Evolutionary conservation across 2,113 vertebrate genomes (phyloP), one percentile per base, ranked within the genome.

Genomic region (Pycnonotus jocosus): DNA sequence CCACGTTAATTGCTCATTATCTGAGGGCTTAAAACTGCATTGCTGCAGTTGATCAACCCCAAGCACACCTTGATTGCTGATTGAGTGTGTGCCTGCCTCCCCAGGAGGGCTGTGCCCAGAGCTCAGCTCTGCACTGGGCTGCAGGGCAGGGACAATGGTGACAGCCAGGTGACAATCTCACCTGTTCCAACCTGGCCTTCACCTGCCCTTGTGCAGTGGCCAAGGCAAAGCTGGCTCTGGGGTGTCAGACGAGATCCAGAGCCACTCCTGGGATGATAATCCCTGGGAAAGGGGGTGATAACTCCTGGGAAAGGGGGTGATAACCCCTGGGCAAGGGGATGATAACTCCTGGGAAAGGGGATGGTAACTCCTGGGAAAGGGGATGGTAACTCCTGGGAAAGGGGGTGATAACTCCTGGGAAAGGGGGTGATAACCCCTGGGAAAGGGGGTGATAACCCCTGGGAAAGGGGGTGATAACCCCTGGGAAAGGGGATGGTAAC

Each of bases 1-100:
- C 86, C 74, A 53, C 74, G 66, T 88, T 93, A 86, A 90, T 65
- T 91, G 78, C 78, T 96, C 65, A 1, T 84, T 71, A 89, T 86
- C 77, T 47, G 64, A 73, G 51, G 24, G 77, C 38, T 81, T 38
- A 35, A 24, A 81, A 61, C 22, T 7, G 53, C 79, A 25, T n/a
- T 1, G 4, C 71, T 88, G 93, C 53, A 22, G 28, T 47, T 71
- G 16, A 17, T 51, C 48, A 9, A 12, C 30, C 35, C 79, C 16
- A 74, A 74, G 48, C 33, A 31, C 3, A 2, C 23, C 33, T 10
- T 35, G 82, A 51, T 8, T 79, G 81, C 88, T 60, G 94, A 66
- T 7, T 7, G 78, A 62, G 37, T 0, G 2, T 30, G 78, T 35
- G 91, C 64, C 47, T 62, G 42, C 81, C 31, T 24, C 48, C 3